Evolutionary conservation across 2,113 vertebrate genomes (phyloP), one percentile per base, ranked within the genome.

Genomic region (Microcebus tavaratra): DNA sequence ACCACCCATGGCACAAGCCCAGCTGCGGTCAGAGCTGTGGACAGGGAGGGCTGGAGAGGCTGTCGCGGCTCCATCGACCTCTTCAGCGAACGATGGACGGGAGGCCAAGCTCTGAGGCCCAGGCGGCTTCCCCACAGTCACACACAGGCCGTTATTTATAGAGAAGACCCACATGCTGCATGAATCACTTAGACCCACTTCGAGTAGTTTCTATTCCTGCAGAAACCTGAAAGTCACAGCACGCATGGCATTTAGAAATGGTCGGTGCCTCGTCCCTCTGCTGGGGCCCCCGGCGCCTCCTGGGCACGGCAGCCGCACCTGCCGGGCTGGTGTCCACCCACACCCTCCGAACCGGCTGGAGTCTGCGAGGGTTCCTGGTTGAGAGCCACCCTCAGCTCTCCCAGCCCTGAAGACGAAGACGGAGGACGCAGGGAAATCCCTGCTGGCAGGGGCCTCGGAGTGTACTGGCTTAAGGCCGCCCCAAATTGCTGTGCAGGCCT

Each of bases 211-310:
- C 95, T 82, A 25, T 95, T 96, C 55, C 84, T 85, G 59, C 34
- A 87, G 89, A 87, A 5, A 48, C 76, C 90, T 48, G 75, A 83
- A 90, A 94, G 96, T 59, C 84, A 50, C 15, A n/a, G 39, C 81
- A 7, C 0, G 18, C 12, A 11, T 0, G 2, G 6, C 61, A 72
- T 50, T 13, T 50, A 50, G 67, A 78, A 80, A 65, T 31, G 88
- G 13, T 61, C 27, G 0, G 0, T 6, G 79, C 63, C 18, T 23
- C 21, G 29, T 8, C 10, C 10, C 59, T 82, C 23, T 4, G 1
- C 18, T 1, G 48, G 36, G 25, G 10, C 59, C 53, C 27, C 76
- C 10, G 2, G 34, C 14, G 29, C 36, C n/a, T 53, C 45, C 25
- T 0, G 68, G 12, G 29, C 67, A 5, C 0, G 0, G 36, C 13